Evolutionary conservation across 2,797 vertebrate genomes (phyloP), one percentile per base, ranked within the genome.

Genomic region (Rhinoraja longicauda): DNA sequence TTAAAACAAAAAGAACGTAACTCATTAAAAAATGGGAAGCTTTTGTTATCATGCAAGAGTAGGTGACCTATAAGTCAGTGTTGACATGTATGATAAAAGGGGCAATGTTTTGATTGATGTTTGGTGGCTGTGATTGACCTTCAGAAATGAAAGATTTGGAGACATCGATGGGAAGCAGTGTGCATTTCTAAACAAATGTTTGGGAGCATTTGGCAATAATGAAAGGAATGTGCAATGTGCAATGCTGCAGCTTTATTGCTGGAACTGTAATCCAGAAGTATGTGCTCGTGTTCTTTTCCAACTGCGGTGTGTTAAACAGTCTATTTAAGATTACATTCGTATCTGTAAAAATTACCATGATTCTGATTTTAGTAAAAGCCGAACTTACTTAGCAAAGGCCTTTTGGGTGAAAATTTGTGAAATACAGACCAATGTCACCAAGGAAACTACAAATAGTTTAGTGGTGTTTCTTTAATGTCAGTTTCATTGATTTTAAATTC

Each of bases 101-200:
- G 81, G 6, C 84, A 36, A 59, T 36, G n/a, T 88, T 32, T 88
- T 62, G 84, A 88, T 67, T 88, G 62, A 88, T 88, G 84, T 67
- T 62, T 88, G 59, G 67, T 36, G 62, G 6, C 59, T 67, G 17
- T 19, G 62, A 88, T 32, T 88, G 59, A 67, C 84, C 84, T 88
- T 67, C 84, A 36, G n/a, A 67, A 88, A 9, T 67, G n/a, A 88
- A 88, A 21, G 62, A 8, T 19, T 88, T 88, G 59, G 84, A 88
- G 84, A 36, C n/a, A 8, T 88, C n/a, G 84, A 21, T 88, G 84
- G n/a, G n/a, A 88, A 88, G 62, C 62, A 67, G 59, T 64, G 62
- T 67, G 21, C 36, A 67, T 86, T 88, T 88, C 19, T 36, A 88
- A 88, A 67, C 62, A 36, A n/a, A 88, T 67, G 32, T 67, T 32